phyloP scores from a whole-genome alignment of 2,888 invertebrate genomes.

The Thalpophila matura region DNA sequence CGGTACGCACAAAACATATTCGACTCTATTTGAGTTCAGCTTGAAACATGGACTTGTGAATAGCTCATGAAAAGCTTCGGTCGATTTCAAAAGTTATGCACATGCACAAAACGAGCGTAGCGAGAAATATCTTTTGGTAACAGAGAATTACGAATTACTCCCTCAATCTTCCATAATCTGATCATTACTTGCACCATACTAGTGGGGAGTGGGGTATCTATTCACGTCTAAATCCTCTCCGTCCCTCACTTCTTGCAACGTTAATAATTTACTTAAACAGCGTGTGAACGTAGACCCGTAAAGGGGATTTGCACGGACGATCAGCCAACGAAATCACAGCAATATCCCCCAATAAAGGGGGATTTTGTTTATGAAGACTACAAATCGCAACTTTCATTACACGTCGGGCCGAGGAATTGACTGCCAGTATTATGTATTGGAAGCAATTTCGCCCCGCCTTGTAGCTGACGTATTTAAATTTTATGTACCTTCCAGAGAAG shows the following conservation, averaged over 20 bases:
- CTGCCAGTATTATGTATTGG: slow-evolving; percentile 83
- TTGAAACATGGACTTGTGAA: too few species aligned
- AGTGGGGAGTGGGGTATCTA: background rate
- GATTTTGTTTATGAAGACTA: slow-evolving; percentile 88
- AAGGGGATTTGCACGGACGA: slow-evolving; percentile 56
- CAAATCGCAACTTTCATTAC: slow-evolving; percentile 86
- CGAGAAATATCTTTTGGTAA: background rate
- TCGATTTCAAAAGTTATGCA: too few species aligned
- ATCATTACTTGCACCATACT: background rate
- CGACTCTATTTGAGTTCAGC: too few species aligned
- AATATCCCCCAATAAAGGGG: slow-evolving; percentile 85
- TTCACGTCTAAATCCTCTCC: slow-evolving; percentile 16
- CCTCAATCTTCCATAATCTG: background rate
- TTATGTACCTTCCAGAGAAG: slow-evolving; percentile 36
- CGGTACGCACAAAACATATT: too few species aligned
- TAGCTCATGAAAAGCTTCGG: too few species aligned
- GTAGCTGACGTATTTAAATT: slow-evolving; percentile 58
- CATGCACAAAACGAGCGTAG: background rate
- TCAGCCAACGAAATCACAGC: slow-evolving; percentile 80
- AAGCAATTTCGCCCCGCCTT: slow-evolving; percentile 78
- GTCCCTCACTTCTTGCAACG: slow-evolving; percentile 47
- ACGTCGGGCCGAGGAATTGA: slow-evolving; percentile 79
- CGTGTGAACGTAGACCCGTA: slow-evolving; percentile 52
- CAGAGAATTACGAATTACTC: background rate
- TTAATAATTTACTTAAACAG: slow-evolving; percentile 61